A percentile compares a stretch with the other conserved stretches of the same genome.
Conservation (phyloP, 2,113 vertebrate species). For the Thoracochromis brauschi region DNA sequence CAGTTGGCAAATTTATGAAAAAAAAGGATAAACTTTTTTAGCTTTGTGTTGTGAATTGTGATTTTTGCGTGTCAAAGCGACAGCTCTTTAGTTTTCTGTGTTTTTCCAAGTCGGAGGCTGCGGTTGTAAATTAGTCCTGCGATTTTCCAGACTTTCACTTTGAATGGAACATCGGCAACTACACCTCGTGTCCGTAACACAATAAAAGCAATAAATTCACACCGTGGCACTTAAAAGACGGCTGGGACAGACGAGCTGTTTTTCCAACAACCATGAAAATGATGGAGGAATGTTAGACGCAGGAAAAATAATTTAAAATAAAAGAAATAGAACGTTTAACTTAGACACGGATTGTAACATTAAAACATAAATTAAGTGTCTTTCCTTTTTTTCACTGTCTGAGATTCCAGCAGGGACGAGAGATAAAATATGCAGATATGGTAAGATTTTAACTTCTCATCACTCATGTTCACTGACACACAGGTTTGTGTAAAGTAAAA, state of each 20-base stretch:
- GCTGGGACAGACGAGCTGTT: not conserved
- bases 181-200: not conserved
- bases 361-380: not conserved
- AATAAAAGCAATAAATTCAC: not conserved
- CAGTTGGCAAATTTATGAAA: not conserved
- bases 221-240: not conserved
- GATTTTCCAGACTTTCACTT: not conserved
- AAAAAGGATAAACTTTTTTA: not conserved
- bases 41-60: not conserved
- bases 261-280: not conserved
- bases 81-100: not conserved
- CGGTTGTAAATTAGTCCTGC: not conserved
- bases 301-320: rapidly evolving
- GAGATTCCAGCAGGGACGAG: not conserved
- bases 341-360: not conserved
- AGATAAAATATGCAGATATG: not conserved
- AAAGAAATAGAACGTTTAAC: not conserved
- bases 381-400: not conserved
- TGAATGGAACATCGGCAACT: not conserved
- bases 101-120: not conserved
- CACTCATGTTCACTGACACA: not conserved
- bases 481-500: not conserved
- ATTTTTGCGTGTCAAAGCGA: rapidly evolving
- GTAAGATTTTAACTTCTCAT: not conserved
- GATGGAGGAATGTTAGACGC: not conserved